Base-by-base conservation (phyloP, 1,140 invertebrate genomes). In the Conus betulinus region DNA sequence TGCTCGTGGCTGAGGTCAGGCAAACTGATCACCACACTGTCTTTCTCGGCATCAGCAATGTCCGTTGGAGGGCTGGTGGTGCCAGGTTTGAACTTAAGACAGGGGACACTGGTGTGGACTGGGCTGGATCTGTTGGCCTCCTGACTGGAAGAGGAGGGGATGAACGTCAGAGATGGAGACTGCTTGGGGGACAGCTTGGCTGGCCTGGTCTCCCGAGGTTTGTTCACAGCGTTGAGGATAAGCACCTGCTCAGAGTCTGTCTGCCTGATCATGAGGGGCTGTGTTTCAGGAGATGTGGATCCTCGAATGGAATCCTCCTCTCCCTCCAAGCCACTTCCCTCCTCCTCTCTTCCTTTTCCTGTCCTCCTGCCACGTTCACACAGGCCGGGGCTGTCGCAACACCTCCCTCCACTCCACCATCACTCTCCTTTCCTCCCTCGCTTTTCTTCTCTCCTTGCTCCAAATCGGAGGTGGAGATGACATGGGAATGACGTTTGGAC, bases 401-500 rank as follows among this genome's bases (percentile, higher is more conserved):
- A 15, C 10, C 82, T 5, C 15, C 52, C n/a, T 79, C 85, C 53
- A 25, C 74, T 17, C 74, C 74, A 20, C 51, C 52, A 39, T 87
- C 85, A 79, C 74, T 87, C 39, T 53, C 74, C 53, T 13, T 52
- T 27, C 91, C 90, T 25, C 53, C 81, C 5, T 91, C 91, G 57
- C 88, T 88, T 39, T 39, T 63, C 8, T 52, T 71, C 27, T 88
- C 87, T 85, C 87, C 88, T n/a, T 88, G 82, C 25, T 85, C 88
- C 15, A 89, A 74, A 39, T 92, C 89, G 23, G 89, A 89, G 23
- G 55, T 76, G 63, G 93, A 92, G 25, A 84, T 74, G 67, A 92
- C 92, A 10, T 91, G 90, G 20, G 91, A 88, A 7, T 88, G 87
- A 51, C 91, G 91, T 85, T 93, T 93, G 52, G 91, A 84, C 27